These are phyloP conservation scores for Halcyon badia DNA, from an alignment of 2,797 vertebrate genomes.

Conservation along the genomic window DNA sequence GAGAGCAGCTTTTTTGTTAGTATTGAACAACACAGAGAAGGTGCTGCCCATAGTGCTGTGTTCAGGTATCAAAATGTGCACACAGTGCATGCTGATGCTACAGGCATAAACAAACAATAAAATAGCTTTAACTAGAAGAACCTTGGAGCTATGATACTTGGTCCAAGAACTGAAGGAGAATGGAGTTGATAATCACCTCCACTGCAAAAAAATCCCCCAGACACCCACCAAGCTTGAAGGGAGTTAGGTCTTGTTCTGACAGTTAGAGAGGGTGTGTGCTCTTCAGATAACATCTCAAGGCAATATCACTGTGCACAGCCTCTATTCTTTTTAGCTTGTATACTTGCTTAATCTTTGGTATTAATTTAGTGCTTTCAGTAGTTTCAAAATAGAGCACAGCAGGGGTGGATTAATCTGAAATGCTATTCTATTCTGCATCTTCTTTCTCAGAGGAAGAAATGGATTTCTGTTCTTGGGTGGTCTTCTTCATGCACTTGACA, in stretches of 20 bases:
- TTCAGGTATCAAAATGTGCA: neutral
- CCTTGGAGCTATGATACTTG: slow-evolving; percentile 61
- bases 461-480: slow-evolving; percentile 28
- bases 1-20: neutral
- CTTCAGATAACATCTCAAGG: slow-evolving; percentile 50
- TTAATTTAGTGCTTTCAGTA: slow-evolving; percentile 6
- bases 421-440: neutral
- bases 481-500: neutral
- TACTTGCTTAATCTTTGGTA: slow-evolving; percentile 20
- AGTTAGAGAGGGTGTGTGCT: slow-evolving; percentile 59
- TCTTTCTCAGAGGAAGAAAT: neutral
- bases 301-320: neutral
- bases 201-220: slow-evolving; percentile 32
- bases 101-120: slow-evolving; percentile 29
- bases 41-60: neutral
- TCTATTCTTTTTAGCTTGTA: neutral
- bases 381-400: neutral
- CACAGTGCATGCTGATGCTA: neutral
- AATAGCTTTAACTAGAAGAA: neutral
- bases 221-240: slow-evolving; percentile 25
- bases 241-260: slow-evolving; percentile 60
- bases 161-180: slow-evolving; percentile 39
- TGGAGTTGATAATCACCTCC: neutral
- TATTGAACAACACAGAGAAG: neutral
- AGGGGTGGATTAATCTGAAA: neutral